Conservation (phyloP, 2,113 vertebrate genomes). For the Triplophysa siluroides region DNA sequence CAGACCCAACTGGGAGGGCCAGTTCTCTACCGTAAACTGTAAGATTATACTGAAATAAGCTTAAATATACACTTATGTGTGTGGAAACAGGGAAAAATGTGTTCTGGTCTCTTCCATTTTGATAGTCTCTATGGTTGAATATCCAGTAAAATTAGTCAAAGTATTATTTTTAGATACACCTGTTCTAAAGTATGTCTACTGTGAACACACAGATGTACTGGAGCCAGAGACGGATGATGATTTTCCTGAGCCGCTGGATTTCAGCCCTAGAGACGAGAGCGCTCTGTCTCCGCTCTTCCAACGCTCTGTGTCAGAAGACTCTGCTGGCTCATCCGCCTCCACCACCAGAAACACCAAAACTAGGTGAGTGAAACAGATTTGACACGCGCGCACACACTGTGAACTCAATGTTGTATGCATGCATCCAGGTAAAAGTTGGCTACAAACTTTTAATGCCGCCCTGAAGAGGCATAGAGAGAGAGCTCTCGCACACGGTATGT, state of each 20-base stretch:
- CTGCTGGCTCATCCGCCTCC: constrained; percentile 77
- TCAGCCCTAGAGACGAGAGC: constrained; percentile 66
- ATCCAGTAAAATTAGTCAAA: too few relatives aligned
- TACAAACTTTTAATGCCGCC: not conserved
- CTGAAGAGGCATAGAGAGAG: not conserved
- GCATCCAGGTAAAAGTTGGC: not conserved
- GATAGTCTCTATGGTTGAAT: too few relatives aligned
- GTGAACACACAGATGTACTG: constrained; percentile 52
- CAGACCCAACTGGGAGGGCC: too few relatives aligned
- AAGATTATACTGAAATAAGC: too few relatives aligned
- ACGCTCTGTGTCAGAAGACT: constrained; percentile 82
- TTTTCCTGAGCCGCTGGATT: constrained; percentile 63
- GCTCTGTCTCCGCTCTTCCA: constrained; percentile 78
- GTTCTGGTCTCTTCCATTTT: too few relatives aligned
- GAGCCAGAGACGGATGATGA: constrained; percentile 58
- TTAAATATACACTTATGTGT: too few relatives aligned
- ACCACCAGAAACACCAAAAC: constrained; percentile 83
- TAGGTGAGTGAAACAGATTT: constrained; percentile 72
- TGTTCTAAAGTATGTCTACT: not conserved
- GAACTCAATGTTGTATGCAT: not conserved
- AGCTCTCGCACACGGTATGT: not conserved
- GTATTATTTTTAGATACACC: too few relatives aligned
- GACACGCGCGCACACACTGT: not conserved
- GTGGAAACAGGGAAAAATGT: too few relatives aligned
- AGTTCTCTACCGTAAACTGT: too few relatives aligned